These are phyloP conservation scores for Pangasius macronema DNA, from an alignment of 2,797 vertebrate species.

Conservation along the genomic window DNA sequence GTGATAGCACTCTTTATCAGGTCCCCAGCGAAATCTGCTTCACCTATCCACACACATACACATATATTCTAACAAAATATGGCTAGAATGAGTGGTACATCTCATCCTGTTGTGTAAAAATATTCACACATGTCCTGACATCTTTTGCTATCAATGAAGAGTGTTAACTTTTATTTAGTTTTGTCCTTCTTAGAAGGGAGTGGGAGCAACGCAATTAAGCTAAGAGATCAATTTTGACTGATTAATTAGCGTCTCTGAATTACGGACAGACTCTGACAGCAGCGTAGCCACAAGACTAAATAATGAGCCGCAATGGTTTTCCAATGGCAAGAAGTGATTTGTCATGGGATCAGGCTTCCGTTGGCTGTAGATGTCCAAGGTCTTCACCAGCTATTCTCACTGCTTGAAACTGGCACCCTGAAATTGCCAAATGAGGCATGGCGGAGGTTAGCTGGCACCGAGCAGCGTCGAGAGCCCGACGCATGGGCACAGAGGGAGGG, in stretches of 20 bases:
- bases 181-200: background rate
- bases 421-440: slow-evolving; percentile 52
- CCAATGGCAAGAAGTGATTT: slow-evolving; percentile 45
- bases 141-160: background rate
- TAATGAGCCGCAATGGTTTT: slow-evolving; percentile 9
- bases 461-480: slow-evolving; percentile 49
- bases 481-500: slow-evolving; percentile 46
- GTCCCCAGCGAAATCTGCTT: slow-evolving; percentile 44
- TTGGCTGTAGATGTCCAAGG: slow-evolving; percentile 46
- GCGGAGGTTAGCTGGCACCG: slow-evolving; percentile 62
- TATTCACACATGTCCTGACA: slow-evolving; percentile 13
- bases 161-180: background rate
- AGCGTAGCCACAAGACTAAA: background rate
- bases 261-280: background rate
- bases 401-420: slow-evolving; percentile 51
- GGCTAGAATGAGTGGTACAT: slow-evolving; percentile 29
- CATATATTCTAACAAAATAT: slow-evolving; percentile 21
- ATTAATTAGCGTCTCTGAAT: slow-evolving; percentile 26
- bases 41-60: slow-evolving; percentile 27
- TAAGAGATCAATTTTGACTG: slow-evolving; percentile 27
- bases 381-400: slow-evolving; percentile 50
- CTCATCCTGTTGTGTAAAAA: slow-evolving; percentile 6
- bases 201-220: slow-evolving; percentile 32
- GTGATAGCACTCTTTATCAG: slow-evolving; percentile 55
- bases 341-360: slow-evolving; percentile 34